A percentile compares a stretch with the other conserved stretches of the same genome.
These are phyloP conservation scores for Cranoglanis bouderius DNA, from an alignment of 2,113 vertebrate species.

Conservation along the genomic window DNA sequence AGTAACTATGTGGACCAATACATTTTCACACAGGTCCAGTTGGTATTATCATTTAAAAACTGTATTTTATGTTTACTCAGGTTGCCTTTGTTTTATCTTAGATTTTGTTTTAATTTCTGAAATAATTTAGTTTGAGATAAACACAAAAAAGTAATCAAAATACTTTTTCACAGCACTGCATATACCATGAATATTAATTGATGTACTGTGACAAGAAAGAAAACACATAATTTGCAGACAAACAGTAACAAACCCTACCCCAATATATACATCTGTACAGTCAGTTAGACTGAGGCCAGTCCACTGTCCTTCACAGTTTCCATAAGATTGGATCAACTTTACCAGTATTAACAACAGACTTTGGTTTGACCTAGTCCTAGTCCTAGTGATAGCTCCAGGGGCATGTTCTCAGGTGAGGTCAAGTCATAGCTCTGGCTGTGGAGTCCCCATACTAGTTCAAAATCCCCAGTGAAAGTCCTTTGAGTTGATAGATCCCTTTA, in stretches of 20 bases:
- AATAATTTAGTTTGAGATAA: no score
- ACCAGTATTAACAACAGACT: background rate
- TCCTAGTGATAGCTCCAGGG: background rate
- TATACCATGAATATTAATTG: no score
- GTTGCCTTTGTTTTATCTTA: no score
- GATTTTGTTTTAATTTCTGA: no score
- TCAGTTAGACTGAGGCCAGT: background rate
- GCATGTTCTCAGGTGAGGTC: background rate
- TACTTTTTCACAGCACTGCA: no score
- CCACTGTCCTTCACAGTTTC: background rate
- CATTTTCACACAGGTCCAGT: no score
- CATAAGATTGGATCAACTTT: background rate
- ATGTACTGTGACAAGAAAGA: background rate
- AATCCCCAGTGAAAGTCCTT: background rate
- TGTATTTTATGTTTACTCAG: no score
- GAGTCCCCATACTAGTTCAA: no score
- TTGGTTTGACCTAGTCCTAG: background rate
- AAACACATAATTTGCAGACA: background rate
- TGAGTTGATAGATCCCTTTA: background rate
- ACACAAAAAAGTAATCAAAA: no score
- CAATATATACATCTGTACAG: background rate
- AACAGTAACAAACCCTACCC: no score
- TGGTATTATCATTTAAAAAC: no score
- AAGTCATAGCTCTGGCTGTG: background rate
- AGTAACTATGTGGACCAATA: no score